These are phyloP conservation scores for Octodon degus DNA, from an alignment of 2,113 vertebrate genomes.

Conservation along the genomic window DNA sequence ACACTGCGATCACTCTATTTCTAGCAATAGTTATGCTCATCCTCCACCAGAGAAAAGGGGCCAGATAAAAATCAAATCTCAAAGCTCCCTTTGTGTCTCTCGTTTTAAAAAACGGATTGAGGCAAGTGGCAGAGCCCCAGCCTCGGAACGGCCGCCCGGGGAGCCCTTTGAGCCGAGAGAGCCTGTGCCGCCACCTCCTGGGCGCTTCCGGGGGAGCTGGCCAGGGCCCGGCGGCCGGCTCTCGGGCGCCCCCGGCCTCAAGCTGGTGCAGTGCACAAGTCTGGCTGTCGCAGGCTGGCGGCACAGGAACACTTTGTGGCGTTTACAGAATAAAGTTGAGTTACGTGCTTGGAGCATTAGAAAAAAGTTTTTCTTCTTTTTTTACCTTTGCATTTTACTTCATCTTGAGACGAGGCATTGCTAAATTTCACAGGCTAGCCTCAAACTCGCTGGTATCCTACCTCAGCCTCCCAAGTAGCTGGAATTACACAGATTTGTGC, in stretches of 20 bases:
- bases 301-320: not conserved
- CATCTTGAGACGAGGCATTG: not conserved
- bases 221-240: fast-evolving
- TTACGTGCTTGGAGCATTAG: not conserved
- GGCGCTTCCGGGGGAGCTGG: not conserved
- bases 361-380: not conserved
- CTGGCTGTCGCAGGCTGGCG: not conserved
- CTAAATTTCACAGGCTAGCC: not conserved
- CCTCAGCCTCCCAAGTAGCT: not conserved
- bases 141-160: not conserved
- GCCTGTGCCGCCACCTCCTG: conserved; percentile 85
- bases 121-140: not conserved
- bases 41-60: not conserved
- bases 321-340: conserved; percentile 10
- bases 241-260: no score
- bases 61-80: not conserved
- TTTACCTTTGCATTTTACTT: not conserved
- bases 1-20: not conserved
- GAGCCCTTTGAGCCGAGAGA: not conserved
- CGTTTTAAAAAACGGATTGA: not conserved
- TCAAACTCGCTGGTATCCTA: not conserved
- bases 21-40: not conserved
- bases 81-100: not conserved
- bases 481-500: not conserved
- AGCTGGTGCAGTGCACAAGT: not conserved